phyloP scores from a whole-genome alignment of 2,888 invertebrate species.

The Strigamia maritima region DNA sequence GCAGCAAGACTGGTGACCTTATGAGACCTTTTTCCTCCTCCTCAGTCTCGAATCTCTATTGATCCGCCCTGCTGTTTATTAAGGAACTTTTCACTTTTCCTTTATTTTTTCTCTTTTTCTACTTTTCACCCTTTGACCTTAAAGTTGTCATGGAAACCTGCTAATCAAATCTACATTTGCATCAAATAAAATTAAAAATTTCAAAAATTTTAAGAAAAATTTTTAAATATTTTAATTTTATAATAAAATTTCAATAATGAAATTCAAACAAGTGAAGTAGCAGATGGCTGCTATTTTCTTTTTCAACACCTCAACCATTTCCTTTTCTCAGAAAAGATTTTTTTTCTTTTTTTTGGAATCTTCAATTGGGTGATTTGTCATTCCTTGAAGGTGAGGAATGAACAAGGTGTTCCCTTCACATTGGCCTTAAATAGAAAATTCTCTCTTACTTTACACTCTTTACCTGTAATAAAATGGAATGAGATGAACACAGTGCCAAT shows the following conservation, averaged over 20 bases:
- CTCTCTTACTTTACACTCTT: constrained; percentile 5
- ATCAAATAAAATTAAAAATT: not conserved
- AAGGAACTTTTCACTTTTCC: constrained; percentile 15
- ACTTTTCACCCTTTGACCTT: not conserved
- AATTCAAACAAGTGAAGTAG: not conserved
- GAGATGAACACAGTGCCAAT: constrained; percentile 15
- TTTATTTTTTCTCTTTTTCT: not conserved
- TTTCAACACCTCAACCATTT: not conserved
- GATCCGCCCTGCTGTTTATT: constrained; percentile 10
- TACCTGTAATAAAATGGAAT: constrained; percentile 10
- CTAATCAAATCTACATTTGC: not conserved
- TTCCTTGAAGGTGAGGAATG: constrained; percentile 2
- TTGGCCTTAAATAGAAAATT: not conserved
- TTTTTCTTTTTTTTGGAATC: not conserved
- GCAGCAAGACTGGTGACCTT: constrained; percentile 1
- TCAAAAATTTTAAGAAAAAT: not conserved
- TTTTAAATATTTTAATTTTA: not conserved
- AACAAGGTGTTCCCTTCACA: not conserved
- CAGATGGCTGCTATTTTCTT: not conserved
- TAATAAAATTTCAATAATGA: not conserved
- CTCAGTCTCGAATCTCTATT: constrained; percentile 5
- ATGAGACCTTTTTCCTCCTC: not conserved
- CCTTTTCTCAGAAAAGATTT: not conserved
- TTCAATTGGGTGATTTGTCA: constrained; percentile 15
- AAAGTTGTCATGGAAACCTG: not conserved